Evolutionary conservation across 2,888 invertebrate species (phyloP), one percentile per base, ranked within the genome.

Genomic region (Sialis lutaria): DNA sequence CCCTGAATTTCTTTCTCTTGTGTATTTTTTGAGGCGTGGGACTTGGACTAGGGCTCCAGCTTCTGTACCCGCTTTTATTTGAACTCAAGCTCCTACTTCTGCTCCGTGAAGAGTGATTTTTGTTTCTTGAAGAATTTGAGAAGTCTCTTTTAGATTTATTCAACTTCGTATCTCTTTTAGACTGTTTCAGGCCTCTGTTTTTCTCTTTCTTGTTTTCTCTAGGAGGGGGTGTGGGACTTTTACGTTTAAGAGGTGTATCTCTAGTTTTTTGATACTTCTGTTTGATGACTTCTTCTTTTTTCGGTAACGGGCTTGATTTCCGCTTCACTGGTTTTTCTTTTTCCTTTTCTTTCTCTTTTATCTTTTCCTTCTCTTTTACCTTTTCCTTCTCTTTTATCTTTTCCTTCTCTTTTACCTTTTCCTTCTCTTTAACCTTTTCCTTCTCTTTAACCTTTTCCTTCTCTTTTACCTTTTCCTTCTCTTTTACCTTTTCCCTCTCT

Each of bases 11-110:
- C 33, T 47, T 42, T 30, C 42, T 47, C 34, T 47, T 47, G 10
- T 47, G 47, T n/a, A 47, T 47, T 22, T 35, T 10, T 5, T 42
- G 47, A 5, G 62, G 61, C 7, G 60, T 59, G n/a, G 63, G 62
- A 8, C 47, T 47, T 10, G 64, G 63, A 50, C 61, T 64, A 47
- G 59, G 60, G 37, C 58, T 55, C 52, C 56, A 55, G 45, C 60
- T 59, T 33, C 53, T 53, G 7, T 57, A 56, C 7, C 52, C 51
- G 51, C 60, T 61, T 33, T 55, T 55, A 49, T 55, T 57, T 6
- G 50, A 47, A 52, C 57, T 60, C 22, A 52, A 42, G 48, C 55
- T 56, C 8, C 55, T 51, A 49, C 57, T 58, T 45, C 56, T 53
- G 43, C 53, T 56, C 46, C 22, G 2, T 4, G 9, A 58, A 56